Conservation (phyloP, 2,888 invertebrate species). For the Cataglyphis rosenhaueri region DNA sequence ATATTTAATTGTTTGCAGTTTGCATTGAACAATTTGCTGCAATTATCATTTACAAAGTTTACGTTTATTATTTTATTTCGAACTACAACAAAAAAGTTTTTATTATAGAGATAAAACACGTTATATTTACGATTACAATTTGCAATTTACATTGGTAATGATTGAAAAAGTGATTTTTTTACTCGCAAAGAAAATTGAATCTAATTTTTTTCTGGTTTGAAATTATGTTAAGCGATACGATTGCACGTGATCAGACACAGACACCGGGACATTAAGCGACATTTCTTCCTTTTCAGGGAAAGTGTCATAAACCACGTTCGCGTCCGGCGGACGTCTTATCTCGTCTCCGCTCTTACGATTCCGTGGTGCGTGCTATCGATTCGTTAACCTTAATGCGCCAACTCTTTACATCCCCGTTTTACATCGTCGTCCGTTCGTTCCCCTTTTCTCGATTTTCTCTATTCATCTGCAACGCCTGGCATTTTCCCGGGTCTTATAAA, state of each 20-base stretch:
- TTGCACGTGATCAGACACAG: conserved; percentile 37
- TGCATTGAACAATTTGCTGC: not conserved
- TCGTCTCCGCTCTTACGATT: conserved; percentile 61
- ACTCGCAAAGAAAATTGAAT: not conserved
- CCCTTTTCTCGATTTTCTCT: conserved; percentile 3
- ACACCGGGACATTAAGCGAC: conserved; percentile 61
- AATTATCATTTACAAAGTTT: not conserved
- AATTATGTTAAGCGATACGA: conserved; percentile 38
- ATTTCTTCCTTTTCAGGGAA: conserved; percentile 64
- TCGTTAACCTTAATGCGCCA: conserved; percentile 77
- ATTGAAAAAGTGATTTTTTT: not conserved
- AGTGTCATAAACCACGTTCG: conserved; percentile 74
- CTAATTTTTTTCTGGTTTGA: not conserved
- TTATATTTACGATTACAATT: not conserved
- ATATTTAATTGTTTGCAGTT: not conserved
- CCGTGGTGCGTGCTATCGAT: conserved; percentile 73
- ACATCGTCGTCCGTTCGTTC: not conserved
- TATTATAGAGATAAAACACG: not conserved
- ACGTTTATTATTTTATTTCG: not conserved
- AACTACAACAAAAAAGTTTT: not conserved
- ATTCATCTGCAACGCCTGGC: not conserved
- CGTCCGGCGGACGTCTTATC: conserved; percentile 72
- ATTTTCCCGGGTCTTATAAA: conserved; percentile 16
- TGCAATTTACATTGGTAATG: not conserved
- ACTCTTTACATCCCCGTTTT: conserved; percentile 69